Conservation (phyloP, 2,888 invertebrate genomes). For the Panzeria rudis region DNA sequence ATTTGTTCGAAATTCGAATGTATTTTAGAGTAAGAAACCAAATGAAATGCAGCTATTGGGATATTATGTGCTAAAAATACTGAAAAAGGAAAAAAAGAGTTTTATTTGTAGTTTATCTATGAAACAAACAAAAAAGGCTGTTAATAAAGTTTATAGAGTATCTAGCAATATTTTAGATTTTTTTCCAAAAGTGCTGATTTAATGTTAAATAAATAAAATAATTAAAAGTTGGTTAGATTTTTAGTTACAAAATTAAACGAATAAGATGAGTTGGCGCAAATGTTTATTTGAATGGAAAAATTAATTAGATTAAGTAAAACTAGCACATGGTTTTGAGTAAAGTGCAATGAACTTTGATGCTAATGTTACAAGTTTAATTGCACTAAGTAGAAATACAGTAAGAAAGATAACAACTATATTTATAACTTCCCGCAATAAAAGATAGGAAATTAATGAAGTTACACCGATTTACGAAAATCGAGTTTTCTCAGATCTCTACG, state of each 20-base stretch:
- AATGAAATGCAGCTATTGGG: slow-evolving; percentile 48
- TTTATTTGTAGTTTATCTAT: slow-evolving; percentile 38
- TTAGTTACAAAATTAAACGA: slow-evolving; percentile 6
- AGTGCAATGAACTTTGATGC: not conserved
- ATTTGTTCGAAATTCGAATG: not conserved
- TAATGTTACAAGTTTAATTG: too few species aligned
- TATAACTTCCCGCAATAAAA: too few species aligned
- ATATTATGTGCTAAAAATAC: slow-evolving; percentile 35
- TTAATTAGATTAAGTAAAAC: slow-evolving; percentile 8
- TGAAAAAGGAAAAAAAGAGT: slow-evolving; percentile 11
- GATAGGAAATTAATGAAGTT: too few species aligned
- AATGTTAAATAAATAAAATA: slow-evolving; percentile 53
- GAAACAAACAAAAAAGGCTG: slow-evolving; percentile 2
- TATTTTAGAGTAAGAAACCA: not conserved
- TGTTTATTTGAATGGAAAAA: not conserved
- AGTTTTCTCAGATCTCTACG: too few species aligned
- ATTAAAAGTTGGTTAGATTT: slow-evolving; percentile 58
- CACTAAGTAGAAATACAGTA: too few species aligned
- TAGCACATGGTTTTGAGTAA: not conserved
- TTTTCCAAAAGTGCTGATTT: slow-evolving; percentile 56
- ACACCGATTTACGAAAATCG: too few species aligned
- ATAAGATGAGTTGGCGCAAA: slow-evolving; percentile 23
- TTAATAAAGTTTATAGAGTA: slow-evolving; percentile 15
- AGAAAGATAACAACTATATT: too few species aligned
- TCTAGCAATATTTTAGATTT: slow-evolving; percentile 3